These are phyloP conservation scores for Dimorphilus gyrociliatus DNA, from an alignment of 2,888 invertebrate species.

Conservation along the genomic window DNA sequence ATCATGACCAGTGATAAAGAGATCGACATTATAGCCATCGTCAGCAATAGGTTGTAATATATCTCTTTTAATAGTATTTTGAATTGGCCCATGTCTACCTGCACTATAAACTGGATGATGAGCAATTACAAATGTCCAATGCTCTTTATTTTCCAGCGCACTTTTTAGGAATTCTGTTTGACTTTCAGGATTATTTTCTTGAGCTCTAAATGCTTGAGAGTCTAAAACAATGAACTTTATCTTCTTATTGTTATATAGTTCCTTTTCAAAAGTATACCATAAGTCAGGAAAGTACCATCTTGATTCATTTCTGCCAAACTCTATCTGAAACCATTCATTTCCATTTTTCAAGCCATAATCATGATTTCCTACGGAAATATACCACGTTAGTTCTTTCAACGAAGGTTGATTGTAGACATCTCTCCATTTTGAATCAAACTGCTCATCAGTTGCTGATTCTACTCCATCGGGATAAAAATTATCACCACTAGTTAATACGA, in stretches of 20 bases:
- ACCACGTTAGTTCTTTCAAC: slow-evolving; percentile 1
- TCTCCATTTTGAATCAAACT: not conserved
- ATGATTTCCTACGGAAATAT: slow-evolving; percentile 1
- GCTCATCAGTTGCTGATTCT: not conserved
- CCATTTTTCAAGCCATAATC: not conserved
- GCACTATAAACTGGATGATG: slow-evolving; percentile 2
- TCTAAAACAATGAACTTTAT: too few relatives aligned
- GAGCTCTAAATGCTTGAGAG: too few relatives aligned
- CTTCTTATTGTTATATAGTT: too few relatives aligned
- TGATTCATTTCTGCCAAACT: not conserved
- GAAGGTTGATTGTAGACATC: slow-evolving; percentile 1
- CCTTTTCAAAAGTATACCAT: too few relatives aligned
- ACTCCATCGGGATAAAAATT: too few relatives aligned
- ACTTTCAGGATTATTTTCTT: too few relatives aligned
- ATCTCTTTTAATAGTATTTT: too few relatives aligned
- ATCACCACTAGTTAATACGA: too few relatives aligned
- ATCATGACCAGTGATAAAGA: slow-evolving; percentile 1
- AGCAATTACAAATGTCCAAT: slow-evolving; percentile 1
- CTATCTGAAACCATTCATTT: not conserved
- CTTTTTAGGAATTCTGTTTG: not conserved
- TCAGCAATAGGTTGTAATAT: not conserved
- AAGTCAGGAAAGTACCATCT: slow-evolving; percentile 1
- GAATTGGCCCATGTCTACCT: too few relatives aligned
- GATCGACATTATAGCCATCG: not conserved
- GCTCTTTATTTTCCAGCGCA: not conserved